Evolutionary conservation across 2,888 invertebrate species (phyloP), one percentile per base, ranked within the genome.

Genomic region (Papilio elwesi): DNA sequence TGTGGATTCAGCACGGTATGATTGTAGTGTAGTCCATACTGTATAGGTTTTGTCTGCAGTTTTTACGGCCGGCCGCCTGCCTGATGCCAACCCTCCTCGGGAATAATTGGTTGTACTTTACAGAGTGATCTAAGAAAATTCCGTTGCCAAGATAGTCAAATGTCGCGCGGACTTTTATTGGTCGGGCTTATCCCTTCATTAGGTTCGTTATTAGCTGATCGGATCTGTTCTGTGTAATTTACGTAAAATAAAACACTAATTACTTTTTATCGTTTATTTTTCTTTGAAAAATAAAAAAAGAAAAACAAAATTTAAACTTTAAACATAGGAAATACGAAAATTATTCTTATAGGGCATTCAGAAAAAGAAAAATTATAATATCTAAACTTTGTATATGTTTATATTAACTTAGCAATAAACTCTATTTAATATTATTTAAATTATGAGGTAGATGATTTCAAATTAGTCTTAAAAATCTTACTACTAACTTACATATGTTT

Each of bases 361-460:
- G 87, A 84, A 86, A 86, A 86, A 85, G 78, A 86, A 85, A 79
- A 77, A 78, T 68, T 83, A 87, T 85, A 88, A 87, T 85, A 80
- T 82, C 91, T 91, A 90, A 82, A 91, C 87, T 91, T 89, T 90
- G 85, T 89, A 90, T 88, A 89, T 86, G 87, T 88, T 88, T 78
- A 79, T 74, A 79, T 89, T 89, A 90, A 90, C 89, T 90, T 92
- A 91, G 81, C 75, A 84, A 90, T 92, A 91, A 87, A 93, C 87
- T 91, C 85, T 89, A 89, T 87, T 87, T 82, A 88, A 90, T 87
- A 62, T 88, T 87, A 85, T 86, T 91, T 90, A 92, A 90, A 89
- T 88, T 91, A 92, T 92, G 93, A 93, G 93, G 93, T 93, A 93
- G 93, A 91, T 91, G 92, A 88, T 93, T 93, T 83, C 91, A 88